These are phyloP conservation scores for Esperia sulphurella DNA, from an alignment of 2,888 invertebrate genomes.

Conservation along the genomic window DNA sequence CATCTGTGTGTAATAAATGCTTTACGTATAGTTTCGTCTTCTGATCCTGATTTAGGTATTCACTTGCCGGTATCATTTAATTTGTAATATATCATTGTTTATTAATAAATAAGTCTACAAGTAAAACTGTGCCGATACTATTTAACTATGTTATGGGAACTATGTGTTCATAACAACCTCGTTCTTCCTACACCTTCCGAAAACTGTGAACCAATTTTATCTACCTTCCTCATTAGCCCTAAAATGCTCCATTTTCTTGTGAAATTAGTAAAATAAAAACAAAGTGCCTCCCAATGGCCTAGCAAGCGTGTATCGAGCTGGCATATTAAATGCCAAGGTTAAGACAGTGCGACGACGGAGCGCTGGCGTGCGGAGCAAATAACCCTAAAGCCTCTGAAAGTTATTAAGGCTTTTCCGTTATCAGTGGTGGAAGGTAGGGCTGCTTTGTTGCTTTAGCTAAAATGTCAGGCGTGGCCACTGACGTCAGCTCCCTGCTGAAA, in stretches of 20 bases:
- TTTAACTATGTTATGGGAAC: too few relatives aligned
- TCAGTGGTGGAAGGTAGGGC: conserved; percentile 69
- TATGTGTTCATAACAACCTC: too few relatives aligned
- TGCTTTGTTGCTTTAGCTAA: conserved; percentile 65
- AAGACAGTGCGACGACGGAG: conserved; percentile 31
- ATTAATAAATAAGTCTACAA: too few relatives aligned
- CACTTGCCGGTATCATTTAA: too few relatives aligned
- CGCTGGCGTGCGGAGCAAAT: conserved; percentile 49
- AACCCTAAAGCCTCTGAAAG: conserved; percentile 53
- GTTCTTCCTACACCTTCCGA: too few relatives aligned
- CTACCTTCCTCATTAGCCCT: not conserved
- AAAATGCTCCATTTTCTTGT: not conserved
- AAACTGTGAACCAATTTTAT: not conserved
- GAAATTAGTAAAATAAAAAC: not conserved
- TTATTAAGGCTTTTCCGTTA: conserved; percentile 67
- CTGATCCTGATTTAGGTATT: too few relatives aligned
- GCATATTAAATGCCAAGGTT: conserved; percentile 60
- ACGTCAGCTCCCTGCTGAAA: conserved; percentile 61
- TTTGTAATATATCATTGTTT: too few relatives aligned
- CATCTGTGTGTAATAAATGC: too few relatives aligned
- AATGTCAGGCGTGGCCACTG: conserved; percentile 75
- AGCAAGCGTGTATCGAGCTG: conserved; percentile 1
- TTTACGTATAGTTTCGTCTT: too few relatives aligned
- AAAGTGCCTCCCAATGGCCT: not conserved
- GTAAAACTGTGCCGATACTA: too few relatives aligned